These are phyloP conservation scores for Acrobasis suavella DNA, from an alignment of 2,888 invertebrate species.

Conservation along the genomic window DNA sequence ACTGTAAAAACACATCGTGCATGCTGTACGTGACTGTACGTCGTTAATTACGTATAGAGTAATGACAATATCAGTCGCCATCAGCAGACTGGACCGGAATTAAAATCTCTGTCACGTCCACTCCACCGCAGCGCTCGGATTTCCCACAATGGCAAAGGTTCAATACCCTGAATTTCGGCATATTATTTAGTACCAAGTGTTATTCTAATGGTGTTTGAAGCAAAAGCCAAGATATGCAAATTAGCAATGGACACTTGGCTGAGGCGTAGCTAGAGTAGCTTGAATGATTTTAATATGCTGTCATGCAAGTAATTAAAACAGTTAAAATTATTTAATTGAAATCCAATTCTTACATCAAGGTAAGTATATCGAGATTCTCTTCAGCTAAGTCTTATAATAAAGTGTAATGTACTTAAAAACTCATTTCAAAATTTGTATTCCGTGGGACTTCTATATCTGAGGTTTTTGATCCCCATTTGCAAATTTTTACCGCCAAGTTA, in stretches of 20 bases:
- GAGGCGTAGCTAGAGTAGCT: no score
- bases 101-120: slow-evolving; percentile 54
- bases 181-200: slow-evolving; percentile 28
- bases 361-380: no score
- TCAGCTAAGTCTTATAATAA: no score
- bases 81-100: slow-evolving; percentile 36
- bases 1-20: slow-evolving; percentile 16
- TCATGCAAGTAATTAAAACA: no score
- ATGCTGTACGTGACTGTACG: slow-evolving; percentile 14
- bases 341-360: no score
- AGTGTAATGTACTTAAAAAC: no score
- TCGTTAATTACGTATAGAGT: slow-evolving; percentile 19
- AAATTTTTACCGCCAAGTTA: no score
- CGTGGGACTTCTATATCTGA: no score
- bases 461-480: no score
- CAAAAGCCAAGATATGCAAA: slow-evolving; percentile 31
- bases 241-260: slow-evolving; percentile 28
- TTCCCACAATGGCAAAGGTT: slow-evolving; percentile 50
- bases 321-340: no score
- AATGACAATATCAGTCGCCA: slow-evolving; percentile 20
- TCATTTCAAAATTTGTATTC: no score
- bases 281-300: no score
- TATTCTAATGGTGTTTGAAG: slow-evolving; percentile 27
- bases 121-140: slow-evolving; percentile 44
- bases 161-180: slow-evolving; percentile 40